Evolutionary conservation across 2,113 vertebrate species (phyloP).

Genomic region (Ginglymostoma cirratum): DNA sequence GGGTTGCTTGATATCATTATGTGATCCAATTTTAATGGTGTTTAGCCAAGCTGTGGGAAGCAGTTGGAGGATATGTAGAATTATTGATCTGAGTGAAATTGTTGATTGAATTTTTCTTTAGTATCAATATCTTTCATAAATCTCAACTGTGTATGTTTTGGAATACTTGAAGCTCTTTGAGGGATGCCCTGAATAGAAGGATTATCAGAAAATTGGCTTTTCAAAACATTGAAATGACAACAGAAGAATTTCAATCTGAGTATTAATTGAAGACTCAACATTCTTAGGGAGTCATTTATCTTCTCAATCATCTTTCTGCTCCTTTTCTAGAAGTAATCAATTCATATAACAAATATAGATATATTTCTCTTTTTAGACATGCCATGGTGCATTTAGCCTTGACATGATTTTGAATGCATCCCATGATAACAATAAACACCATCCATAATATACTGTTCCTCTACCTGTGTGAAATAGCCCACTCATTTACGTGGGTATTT

Average conservation of each 20-base stretch:
- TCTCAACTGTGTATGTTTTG: background rate
- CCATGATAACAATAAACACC: background rate
- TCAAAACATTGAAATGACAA: background rate
- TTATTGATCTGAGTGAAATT: background rate
- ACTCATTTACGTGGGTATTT: background rate
- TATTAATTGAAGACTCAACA: background rate
- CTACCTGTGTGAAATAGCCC: background rate
- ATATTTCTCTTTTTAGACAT: background rate
- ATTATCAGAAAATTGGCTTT: background rate
- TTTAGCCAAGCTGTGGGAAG: background rate
- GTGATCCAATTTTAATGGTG: background rate
- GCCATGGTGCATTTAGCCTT: background rate
- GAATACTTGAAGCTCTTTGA: background rate
- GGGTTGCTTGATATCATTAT: background rate
- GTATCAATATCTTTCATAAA: background rate
- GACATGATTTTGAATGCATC: background rate
- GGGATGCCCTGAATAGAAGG: background rate
- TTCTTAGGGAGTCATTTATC: background rate
- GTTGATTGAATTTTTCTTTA: background rate
- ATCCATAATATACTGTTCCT: background rate
- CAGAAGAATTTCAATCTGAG: background rate
- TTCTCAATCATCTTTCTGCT: background rate
- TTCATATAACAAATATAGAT: background rate
- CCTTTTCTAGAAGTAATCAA: background rate
- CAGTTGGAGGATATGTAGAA: constrained; percentile 2